Percentiles rank a stretch among this genome's conserved stretches.
These are phyloP conservation scores for Botia almorhae DNA, from an alignment of 2,797 vertebrate species.

Conservation along the genomic window DNA sequence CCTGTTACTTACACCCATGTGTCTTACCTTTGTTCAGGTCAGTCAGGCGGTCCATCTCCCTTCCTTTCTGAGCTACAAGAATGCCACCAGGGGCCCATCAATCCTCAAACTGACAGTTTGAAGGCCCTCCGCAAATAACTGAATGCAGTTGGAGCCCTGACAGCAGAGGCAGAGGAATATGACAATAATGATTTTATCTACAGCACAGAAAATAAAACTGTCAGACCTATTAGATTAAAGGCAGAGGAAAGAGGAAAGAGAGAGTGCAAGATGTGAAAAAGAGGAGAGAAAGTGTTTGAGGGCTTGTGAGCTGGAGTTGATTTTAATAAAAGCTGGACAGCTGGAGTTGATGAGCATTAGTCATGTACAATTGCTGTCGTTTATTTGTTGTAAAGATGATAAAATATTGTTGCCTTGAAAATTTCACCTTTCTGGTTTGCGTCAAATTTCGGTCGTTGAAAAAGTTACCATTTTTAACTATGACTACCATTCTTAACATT, in stretches of 20 bases:
- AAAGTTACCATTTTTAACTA: too few species aligned
- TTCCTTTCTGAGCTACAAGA: slow-evolving; percentile 41
- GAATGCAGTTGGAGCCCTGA: slow-evolving; percentile 51
- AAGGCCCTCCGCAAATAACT: slow-evolving; percentile 63
- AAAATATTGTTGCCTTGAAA: neutral
- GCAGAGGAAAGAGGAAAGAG: slow-evolving; percentile 16
- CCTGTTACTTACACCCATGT: slow-evolving; percentile 35
- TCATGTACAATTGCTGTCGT: slow-evolving; percentile 16
- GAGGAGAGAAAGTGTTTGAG: slow-evolving; percentile 18
- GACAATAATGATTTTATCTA: slow-evolving; percentile 69
- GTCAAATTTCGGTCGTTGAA: too few species aligned
- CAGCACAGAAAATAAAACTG: slow-evolving; percentile 66
- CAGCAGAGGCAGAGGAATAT: slow-evolving; percentile 64
- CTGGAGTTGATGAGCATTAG: slow-evolving; percentile 26
- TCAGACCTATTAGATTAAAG: slow-evolving; percentile 65
- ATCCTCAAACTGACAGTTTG: slow-evolving; percentile 63
- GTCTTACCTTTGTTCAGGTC: slow-evolving; percentile 43
- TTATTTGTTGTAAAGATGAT: slow-evolving; percentile 31
- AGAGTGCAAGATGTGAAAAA: slow-evolving; percentile 8
- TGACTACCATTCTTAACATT: too few species aligned
- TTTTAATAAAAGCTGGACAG: slow-evolving; percentile 17
- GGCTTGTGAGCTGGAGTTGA: slow-evolving; percentile 25
- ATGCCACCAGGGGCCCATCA: slow-evolving; percentile 57
- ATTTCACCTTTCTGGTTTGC: neutral
- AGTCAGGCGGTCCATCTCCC: slow-evolving; percentile 34